Evolutionary conservation across 2,888 invertebrate genomes (phyloP).

Genomic region (Tetragnatha montana): DNA sequence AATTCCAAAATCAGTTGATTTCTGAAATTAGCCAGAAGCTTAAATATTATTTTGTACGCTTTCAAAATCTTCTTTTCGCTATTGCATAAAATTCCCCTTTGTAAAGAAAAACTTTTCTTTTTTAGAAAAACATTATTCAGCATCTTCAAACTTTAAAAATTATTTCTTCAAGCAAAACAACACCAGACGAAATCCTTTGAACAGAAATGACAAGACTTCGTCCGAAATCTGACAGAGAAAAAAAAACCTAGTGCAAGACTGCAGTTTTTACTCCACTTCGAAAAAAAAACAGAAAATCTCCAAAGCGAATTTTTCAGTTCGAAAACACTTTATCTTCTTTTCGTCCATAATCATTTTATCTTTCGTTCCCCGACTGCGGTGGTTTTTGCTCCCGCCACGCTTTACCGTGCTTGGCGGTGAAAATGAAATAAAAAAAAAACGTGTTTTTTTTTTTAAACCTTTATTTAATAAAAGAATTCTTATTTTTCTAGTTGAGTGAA

Average conservation of each 20-base stretch:
- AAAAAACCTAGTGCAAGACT: background rate
- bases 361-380: background rate
- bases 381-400: background rate
- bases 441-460: background rate
- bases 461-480: background rate
- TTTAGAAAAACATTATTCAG: no score
- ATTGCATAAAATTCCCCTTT: no score
- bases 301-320: background rate
- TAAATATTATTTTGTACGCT: no score
- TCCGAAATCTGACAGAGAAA: background rate
- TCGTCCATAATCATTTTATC: background rate
- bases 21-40: no score
- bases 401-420: background rate
- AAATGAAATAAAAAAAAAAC: background rate
- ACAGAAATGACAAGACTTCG: background rate
- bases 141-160: no score
- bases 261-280: background rate
- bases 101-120: no score
- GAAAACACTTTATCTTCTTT: background rate
- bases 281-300: background rate
- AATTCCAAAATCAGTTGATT: no score
- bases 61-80: no score
- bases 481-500: slow-evolving; percentile 80
- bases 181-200: background rate
- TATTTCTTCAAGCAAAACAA: background rate